Evolutionary conservation across 2,797 vertebrate species (phyloP), one percentile per base, ranked within the genome.

Genomic region (Philypnodon macrostomus): DNA sequence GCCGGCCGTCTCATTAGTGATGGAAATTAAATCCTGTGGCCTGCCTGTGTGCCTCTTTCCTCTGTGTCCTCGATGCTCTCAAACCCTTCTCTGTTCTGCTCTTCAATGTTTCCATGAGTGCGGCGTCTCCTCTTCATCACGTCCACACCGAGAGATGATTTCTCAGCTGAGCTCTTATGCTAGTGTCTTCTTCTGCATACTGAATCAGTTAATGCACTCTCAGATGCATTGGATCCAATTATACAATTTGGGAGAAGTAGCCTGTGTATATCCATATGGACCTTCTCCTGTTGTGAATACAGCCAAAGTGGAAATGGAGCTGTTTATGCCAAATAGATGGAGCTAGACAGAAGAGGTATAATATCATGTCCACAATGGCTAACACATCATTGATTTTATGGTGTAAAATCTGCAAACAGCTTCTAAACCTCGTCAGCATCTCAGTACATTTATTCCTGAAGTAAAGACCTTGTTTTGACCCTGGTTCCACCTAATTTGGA

Each of bases 141-240:
- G 42, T 13, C 31, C 29, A 47, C 21, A 11, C 52, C 26, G 23
- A 30, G 45, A 53, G 55, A 67, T 63, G 61, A 78, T 76, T 73
- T 70, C 72, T 75, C 63, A 36, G 53, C 42, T 67, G 67, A 67
- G 64, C 54, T 34, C 44, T 74, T 73, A 44, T 47, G 42, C 67
- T 30, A n/a, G 53, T 58, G 54, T 58, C 45, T 23, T 56, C 38
- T 58, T 47, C 18, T 47, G 57, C 63, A 46, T 59, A 72, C 76
- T 4, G 8, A 53, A 58, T 47, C 19, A 12, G 12, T 59, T 65
- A 73, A 74, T 68, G 52, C 6, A 14, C 46, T 66, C 16, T 11
- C 26, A 55, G 51, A 59, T 61, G 67, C 57, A 49, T 67, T 66
- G 50, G 46, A 26, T 53, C 44, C 62, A 70, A 69, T 79, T 74